Percentiles rank a stretch among this genome's conserved stretches.
phyloP scores from a whole-genome alignment of 2,888 invertebrate species.

The Heliconius ismenius region DNA sequence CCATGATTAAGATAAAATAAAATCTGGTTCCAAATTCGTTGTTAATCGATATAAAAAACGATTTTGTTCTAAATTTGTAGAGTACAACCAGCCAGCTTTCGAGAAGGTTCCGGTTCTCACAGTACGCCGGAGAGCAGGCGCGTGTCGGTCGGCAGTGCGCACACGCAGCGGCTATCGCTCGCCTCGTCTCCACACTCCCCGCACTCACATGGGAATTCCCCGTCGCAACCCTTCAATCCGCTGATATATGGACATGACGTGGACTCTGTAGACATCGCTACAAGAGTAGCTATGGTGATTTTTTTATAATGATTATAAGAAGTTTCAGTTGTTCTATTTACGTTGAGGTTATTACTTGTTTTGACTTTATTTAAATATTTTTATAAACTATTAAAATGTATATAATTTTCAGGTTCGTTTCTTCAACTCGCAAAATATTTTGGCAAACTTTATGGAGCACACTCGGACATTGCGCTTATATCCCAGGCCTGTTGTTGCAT shows the following conservation, averaged over 20 bases:
- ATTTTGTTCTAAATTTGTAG: conserved; percentile 47
- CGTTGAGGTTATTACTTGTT: background rate
- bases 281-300: conserved; percentile 96
- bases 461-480: conserved; percentile 97
- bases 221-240: conserved; percentile 87
- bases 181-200: conserved; percentile 56
- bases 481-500: conserved; percentile 98
- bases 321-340: background rate
- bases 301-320: background rate
- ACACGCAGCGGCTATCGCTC: conserved; percentile 47
- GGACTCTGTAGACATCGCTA: conserved; percentile 99
- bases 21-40: background rate
- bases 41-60: background rate
- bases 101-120: conserved; percentile 58
- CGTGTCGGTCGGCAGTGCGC: conserved; percentile 62
- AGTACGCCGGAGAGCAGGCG: conserved; percentile 73
- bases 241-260: conserved; percentile 97
- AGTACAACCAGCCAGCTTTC: conserved; percentile 62
- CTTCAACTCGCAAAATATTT: conserved; percentile 97
- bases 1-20: too few relatives aligned
- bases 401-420: conserved; percentile 87
- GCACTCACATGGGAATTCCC: conserved; percentile 48
- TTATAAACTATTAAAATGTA: background rate
- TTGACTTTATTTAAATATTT: too few relatives aligned
- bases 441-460: conserved; percentile 99